These are phyloP conservation scores for Lepus timidus DNA, from an alignment of 2,113 vertebrate genomes.

Conservation along the genomic window DNA sequence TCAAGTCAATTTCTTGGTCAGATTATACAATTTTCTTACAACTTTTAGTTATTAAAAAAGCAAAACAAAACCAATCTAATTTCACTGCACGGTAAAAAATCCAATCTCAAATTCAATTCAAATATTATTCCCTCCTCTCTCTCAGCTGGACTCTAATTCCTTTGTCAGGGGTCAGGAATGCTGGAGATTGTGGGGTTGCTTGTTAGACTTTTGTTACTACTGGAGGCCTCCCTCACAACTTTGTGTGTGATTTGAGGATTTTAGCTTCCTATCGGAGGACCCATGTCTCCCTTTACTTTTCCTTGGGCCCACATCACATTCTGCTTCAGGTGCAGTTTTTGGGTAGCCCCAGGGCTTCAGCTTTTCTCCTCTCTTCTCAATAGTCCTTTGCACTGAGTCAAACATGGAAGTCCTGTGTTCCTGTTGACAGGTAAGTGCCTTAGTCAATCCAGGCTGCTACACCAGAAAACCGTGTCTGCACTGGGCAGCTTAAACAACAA, in stretches of 20 bases:
- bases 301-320: neutral
- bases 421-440: neutral
- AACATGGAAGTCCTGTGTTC: neutral
- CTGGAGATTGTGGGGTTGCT: neutral
- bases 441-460: neutral
- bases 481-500: neutral
- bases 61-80: constrained; percentile 26
- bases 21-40: constrained; percentile 53
- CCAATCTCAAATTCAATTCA: constrained; percentile 25
- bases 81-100: constrained; percentile 26
- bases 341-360: neutral
- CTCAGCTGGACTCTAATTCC: neutral
- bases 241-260: neutral
- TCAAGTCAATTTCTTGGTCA: constrained; percentile 35
- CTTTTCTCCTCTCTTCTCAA: neutral
- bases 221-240: neutral
- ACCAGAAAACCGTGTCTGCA: neutral
- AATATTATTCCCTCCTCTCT: neutral
- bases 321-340: neutral
- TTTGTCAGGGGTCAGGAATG: neutral
- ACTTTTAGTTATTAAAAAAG: constrained; percentile 60
- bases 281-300: neutral
- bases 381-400: neutral
- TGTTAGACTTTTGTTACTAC: neutral
- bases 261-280: neutral